phyloP scores from a whole-genome alignment of 1,140 invertebrate species.

The Euschistus heros region DNA sequence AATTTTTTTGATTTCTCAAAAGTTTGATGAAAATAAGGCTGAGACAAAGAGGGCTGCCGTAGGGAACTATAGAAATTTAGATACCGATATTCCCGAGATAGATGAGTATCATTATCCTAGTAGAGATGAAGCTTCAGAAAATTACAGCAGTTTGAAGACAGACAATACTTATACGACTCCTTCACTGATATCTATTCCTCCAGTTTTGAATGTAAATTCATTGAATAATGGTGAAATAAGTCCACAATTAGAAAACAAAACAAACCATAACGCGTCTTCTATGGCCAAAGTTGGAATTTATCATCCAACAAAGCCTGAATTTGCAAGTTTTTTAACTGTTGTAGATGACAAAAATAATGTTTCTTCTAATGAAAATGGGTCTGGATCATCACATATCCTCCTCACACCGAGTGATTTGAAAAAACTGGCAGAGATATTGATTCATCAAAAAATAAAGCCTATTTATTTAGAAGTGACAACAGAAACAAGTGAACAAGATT shows the following conservation, averaged over 20 bases:
- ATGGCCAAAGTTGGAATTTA: slow-evolving; percentile 19
- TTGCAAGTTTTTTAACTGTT: slow-evolving; percentile 9
- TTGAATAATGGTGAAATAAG: neutral
- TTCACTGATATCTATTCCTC: neutral
- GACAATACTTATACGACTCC: no score
- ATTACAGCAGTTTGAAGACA: neutral
- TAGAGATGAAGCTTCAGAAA: neutral
- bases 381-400: slow-evolving; percentile 13
- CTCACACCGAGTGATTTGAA: slow-evolving; percentile 25
- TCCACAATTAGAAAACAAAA: neutral
- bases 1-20: no score
- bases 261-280: neutral
- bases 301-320: slow-evolving; percentile 15
- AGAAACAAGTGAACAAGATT: neutral
- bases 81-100: slow-evolving; percentile 7
- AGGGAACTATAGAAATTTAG: neutral
- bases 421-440: slow-evolving; percentile 24
- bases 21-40: no score
- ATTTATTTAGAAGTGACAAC: neutral
- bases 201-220: neutral
- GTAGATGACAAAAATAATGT: slow-evolving; percentile 5
- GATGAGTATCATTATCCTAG: neutral
- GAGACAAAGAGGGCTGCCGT: no score
- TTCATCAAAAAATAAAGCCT: slow-evolving; percentile 24
- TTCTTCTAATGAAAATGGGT: neutral